Evolutionary conservation across 2,113 vertebrate species (phyloP), one percentile per base, ranked within the genome.

Genomic region (Chitala chitala): DNA sequence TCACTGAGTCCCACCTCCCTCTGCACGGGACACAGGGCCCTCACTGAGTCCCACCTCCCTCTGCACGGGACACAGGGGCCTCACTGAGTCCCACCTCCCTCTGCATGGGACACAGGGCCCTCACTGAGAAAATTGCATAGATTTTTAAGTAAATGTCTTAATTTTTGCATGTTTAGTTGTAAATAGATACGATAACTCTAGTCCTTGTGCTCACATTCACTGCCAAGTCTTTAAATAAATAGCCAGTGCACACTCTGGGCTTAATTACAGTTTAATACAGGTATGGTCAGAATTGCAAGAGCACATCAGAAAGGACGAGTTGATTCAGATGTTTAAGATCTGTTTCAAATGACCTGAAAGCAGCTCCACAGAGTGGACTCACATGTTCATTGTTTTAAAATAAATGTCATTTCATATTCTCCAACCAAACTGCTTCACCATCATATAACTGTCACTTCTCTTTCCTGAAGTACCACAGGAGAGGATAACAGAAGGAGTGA

Each of bases 401-500:
- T 93, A 89, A 89, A 92, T 91, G 90, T 90, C 84, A 89, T 88
- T 94, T 93, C 86, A 58, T 33, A 92, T 88, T 86, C 86, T 89
- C 85, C 88, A 92, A 92, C 89, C 92, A 90, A 93, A 92, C 93
- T 89, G 86, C 93, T 94, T 85, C 86, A 84, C 86, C 82, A 84
- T 92, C 94, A 92, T 91, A 90, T 86, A 89, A 85, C 89, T 92
- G 93, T 92, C 93, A 94, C 94, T 93, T 94, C 94, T 93, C 91
- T 89, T 94, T 94, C 92, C 93, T 89, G 90, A 96, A 96, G 94
- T 96, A 93, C 93, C 92, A 90, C 89, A 89, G 91, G 88, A 88
- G 90, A 91, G 90, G 86, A 89, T 89, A 92, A 80, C 91, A 89
- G 92, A 92, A 90, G 91, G 89, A 91, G 93, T 92, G 92, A 91